Base-by-base conservation (phyloP, 2,888 invertebrate genomes). In the Pseudeuparius sepicola region DNA sequence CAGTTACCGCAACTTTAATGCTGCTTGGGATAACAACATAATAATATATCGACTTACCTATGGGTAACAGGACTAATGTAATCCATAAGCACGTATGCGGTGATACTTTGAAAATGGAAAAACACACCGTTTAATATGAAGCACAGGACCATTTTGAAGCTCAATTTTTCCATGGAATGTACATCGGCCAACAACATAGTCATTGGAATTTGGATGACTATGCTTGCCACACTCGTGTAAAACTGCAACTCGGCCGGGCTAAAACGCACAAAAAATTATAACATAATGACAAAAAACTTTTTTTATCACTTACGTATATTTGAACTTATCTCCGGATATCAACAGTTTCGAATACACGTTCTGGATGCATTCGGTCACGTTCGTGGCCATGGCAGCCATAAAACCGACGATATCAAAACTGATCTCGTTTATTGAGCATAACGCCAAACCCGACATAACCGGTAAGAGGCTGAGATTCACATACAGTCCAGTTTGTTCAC, bases 11-110 rank as follows among this genome's bases (percentile, higher is more conserved):
- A n/a, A n/a, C n/a, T n/a, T n/a, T n/a, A n/a, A n/a, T n/a, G n/a
- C n/a, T n/a, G n/a, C n/a, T n/a, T n/a, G n/a, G n/a, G n/a, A n/a
- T n/a, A n/a, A n/a, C n/a, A n/a, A n/a, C n/a, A n/a, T n/a, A n/a
- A n/a, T n/a, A n/a, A 26, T 27, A 34, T 34, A 35, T 38, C 10
- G 29, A 31, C 36, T 46, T 64, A 78, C 78, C 78, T 78, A 55
- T 84, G 81, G 15, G 83, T 83, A 10, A 84, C 81, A 14, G 83
- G 82, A 57, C 78, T 80, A 54, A 84, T 80, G 52, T 79, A 81
- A 53, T 78, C 78, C 78, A 84, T 81, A 41, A 83, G 68, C 40
- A 80, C 79, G 57, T 82, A 83, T 4, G 82, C 82, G 25, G 79
- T 78, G 51, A 83, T 79, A 56, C 79, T 80, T 70, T 84, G 84